phyloP scores from a whole-genome alignment of 2,888 invertebrate species.

The Encarsia formosa region DNA sequence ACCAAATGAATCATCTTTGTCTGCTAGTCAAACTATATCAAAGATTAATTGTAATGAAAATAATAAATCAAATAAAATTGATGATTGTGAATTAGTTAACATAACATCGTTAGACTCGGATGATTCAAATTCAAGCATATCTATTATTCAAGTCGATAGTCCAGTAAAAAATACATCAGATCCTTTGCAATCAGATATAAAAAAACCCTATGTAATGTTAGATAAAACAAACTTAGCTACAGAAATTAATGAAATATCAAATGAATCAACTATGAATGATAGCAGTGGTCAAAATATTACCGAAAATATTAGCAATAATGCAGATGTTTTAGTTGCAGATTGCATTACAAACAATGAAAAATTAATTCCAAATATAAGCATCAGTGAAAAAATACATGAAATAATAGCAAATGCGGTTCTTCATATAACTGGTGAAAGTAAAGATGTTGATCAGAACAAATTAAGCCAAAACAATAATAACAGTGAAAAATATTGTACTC shows the following conservation, averaged over 20 bases:
- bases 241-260: conserved; percentile 1
- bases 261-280: background rate
- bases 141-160: too few relatives aligned
- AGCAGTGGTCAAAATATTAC: conserved; percentile 5
- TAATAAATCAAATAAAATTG: too few relatives aligned
- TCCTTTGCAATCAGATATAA: conserved; percentile 11
- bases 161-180: too few relatives aligned
- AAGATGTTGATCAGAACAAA: background rate
- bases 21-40: too few relatives aligned
- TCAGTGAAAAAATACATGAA: background rate
- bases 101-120: too few relatives aligned
- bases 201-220: conserved; percentile 20
- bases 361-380: background rate
- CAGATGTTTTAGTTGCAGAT: conserved; percentile 19
- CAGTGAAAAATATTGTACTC: too few relatives aligned
- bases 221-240: conserved; percentile 13
- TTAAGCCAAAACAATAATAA: background rate
- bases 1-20: too few relatives aligned
- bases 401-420: background rate
- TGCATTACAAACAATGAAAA: conserved; percentile 2
- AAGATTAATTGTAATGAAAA: too few relatives aligned
- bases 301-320: background rate
- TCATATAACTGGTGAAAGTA: background rate
- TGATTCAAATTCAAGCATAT: too few relatives aligned
- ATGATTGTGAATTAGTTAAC: too few relatives aligned